phyloP scores from a whole-genome alignment of 2,888 invertebrate genomes.

The Pristionchus exspectatus region DNA sequence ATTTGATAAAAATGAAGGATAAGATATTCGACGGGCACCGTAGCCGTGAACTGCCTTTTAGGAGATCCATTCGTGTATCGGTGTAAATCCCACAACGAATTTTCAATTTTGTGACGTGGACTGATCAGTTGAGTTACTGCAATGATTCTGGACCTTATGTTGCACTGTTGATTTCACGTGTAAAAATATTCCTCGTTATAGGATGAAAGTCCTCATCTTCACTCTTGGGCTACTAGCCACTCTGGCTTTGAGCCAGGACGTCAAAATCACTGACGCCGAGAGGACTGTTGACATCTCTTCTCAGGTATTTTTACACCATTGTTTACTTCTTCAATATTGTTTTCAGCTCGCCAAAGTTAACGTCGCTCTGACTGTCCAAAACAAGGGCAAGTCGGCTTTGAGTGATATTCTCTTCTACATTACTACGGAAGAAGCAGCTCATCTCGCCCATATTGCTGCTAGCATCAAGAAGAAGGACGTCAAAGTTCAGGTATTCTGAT shows the following conservation, averaged over 20 bases:
- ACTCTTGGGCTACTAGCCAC: constrained; percentile 40
- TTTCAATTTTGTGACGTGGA: constrained; percentile 40
- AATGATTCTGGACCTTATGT: not conserved
- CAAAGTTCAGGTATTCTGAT: constrained; percentile 57
- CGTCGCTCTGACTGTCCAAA: constrained; percentile 68
- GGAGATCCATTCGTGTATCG: too few species aligned
- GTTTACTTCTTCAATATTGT: not conserved
- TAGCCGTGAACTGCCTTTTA: too few species aligned
- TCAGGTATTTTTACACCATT: constrained; percentile 63
- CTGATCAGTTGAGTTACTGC: not conserved
- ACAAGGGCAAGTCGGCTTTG: constrained; percentile 65
- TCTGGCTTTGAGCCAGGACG: constrained; percentile 26
- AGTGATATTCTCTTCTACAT: constrained; percentile 67
- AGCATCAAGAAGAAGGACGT: constrained; percentile 63
- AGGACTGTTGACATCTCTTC: constrained; percentile 74
- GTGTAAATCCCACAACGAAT: not conserved
- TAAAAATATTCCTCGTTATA: not conserved
- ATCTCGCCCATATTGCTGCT: constrained; percentile 68
- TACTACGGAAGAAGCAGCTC: constrained; percentile 64
- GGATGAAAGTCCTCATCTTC: constrained; percentile 52
- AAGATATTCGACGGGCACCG: too few species aligned
- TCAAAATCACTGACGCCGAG: constrained; percentile 65
- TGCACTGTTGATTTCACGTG: not conserved
- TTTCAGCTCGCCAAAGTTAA: constrained; percentile 68
- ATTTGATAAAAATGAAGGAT: too few species aligned